Evolutionary conservation across 2,113 vertebrate genomes (phyloP).

Genomic region (Bufo gargarizans): DNA sequence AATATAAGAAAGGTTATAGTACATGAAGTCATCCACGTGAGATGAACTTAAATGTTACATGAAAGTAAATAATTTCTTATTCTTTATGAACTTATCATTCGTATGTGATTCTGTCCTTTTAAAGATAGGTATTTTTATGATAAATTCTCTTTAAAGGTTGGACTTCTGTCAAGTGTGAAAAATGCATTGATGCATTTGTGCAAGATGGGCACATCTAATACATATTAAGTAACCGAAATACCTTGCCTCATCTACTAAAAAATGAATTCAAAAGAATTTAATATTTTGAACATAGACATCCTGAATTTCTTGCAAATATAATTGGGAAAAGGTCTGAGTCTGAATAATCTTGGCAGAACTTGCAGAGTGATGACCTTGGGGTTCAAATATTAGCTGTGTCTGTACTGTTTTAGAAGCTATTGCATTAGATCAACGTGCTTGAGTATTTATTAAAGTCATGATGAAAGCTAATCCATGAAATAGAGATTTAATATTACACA

Average conservation of each 20-base stretch:
- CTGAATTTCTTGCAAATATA: slow-evolving; percentile 24
- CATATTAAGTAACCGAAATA: slow-evolving; percentile 36
- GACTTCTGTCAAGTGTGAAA: slow-evolving; percentile 22
- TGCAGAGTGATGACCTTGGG: slow-evolving; percentile 25
- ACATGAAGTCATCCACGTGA: slow-evolving; percentile 3
- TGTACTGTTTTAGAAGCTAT: slow-evolving; percentile 40
- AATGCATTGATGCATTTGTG: slow-evolving; percentile 13
- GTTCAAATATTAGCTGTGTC: slow-evolving; percentile 40
- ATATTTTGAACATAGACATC: slow-evolving; percentile 35
- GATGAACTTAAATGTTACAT: not conserved
- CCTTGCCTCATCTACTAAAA: slow-evolving; percentile 23
- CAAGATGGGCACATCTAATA: slow-evolving; percentile 19
- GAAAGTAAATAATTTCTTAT: slow-evolving; percentile 7
- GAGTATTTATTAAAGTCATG: slow-evolving; percentile 45
- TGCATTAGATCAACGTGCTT: slow-evolving; percentile 32
- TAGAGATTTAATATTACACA: slow-evolving; percentile 37
- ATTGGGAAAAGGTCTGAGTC: slow-evolving; percentile 31
- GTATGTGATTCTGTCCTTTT: slow-evolving; percentile 14
- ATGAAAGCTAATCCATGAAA: slow-evolving; percentile 48
- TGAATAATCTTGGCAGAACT: slow-evolving; percentile 36
- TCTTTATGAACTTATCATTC: not conserved
- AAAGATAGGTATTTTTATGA: slow-evolving; percentile 29
- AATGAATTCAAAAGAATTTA: slow-evolving; percentile 26
- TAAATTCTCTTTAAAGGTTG: slow-evolving; percentile 36
- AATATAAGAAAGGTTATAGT: not conserved